Conservation (phyloP, 1,140 invertebrate species). For the Anastrepha obliqua region DNA sequence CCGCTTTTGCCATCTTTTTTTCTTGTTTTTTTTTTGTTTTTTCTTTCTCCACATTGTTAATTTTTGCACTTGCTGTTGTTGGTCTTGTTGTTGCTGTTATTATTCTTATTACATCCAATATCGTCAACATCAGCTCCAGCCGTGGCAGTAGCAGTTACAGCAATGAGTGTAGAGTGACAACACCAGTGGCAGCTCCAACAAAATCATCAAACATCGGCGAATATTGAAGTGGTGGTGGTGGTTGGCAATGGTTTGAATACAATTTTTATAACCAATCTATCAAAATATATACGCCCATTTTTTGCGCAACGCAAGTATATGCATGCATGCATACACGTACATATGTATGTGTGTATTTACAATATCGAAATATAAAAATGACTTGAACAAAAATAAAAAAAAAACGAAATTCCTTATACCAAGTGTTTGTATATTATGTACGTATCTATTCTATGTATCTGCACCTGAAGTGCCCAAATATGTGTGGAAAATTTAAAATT, state of each 20-base stretch:
- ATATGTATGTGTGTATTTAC: background rate
- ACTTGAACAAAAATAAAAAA: background rate
- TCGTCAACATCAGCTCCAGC: background rate
- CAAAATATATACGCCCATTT: constrained; percentile 28
- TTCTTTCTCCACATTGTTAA: constrained; percentile 7
- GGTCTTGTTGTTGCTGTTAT: background rate
- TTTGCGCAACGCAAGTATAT: background rate
- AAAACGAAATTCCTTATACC: too few species aligned
- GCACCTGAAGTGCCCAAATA: too few species aligned
- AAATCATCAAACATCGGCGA: background rate
- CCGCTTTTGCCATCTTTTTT: background rate
- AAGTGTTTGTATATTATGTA: too few species aligned
- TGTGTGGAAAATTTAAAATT: too few species aligned
- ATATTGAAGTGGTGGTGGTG: background rate
- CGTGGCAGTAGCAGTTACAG: background rate
- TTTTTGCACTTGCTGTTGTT: background rate
- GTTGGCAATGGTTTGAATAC: background rate
- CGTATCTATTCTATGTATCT: too few species aligned
- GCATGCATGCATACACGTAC: background rate
- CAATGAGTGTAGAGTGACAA: background rate
- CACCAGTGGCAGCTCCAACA: background rate
- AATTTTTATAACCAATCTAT: constrained; percentile 30
- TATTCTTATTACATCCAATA: background rate
- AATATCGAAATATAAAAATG: background rate
- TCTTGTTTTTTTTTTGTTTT: background rate